Conservation (phyloP, 1,140 invertebrate species). For the Stegodyphus dumicola region DNA sequence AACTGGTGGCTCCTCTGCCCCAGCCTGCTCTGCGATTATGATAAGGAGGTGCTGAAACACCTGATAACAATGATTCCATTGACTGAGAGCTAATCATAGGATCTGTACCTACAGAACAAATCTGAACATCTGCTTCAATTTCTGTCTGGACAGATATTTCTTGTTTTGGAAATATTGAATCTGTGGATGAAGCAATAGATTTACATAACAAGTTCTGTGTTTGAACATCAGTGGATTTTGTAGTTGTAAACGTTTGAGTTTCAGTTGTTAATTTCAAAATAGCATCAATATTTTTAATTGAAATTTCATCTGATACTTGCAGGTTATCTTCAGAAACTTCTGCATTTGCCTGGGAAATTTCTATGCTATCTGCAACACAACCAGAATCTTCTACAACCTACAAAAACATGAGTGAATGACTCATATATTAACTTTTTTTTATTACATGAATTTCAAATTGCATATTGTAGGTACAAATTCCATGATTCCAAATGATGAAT, state of each 20-base stretch:
- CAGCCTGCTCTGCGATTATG: conserved; percentile 50
- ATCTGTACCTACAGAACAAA: conserved; percentile 49
- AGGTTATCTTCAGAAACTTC: too few relatives aligned
- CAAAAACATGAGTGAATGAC: too few relatives aligned
- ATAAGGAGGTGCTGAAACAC: conserved; percentile 53
- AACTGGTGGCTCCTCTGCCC: conserved; percentile 44
- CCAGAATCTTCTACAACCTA: too few relatives aligned
- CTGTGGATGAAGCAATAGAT: conserved; percentile 36
- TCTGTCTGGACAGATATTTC: conserved; percentile 54
- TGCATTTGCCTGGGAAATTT: too few relatives aligned
- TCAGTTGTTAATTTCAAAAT: conserved; percentile 26
- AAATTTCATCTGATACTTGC: too few relatives aligned
- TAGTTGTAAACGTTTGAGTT: conserved; percentile 42
- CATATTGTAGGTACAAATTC: too few relatives aligned
- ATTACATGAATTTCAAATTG: background rate
- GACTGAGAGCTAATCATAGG: conserved; percentile 60
- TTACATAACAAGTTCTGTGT: conserved; percentile 38
- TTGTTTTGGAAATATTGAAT: conserved; percentile 44
- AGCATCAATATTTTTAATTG: too few relatives aligned
- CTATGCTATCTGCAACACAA: too few relatives aligned
- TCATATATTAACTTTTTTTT: too few relatives aligned
- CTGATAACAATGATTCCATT: conserved; percentile 50
- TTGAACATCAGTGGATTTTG: conserved; percentile 47
- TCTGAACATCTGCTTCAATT: background rate
- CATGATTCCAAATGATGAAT: too few relatives aligned